phyloP scores from a whole-genome alignment of 2,113 vertebrate genomes.

The Heterochromis multidens region DNA sequence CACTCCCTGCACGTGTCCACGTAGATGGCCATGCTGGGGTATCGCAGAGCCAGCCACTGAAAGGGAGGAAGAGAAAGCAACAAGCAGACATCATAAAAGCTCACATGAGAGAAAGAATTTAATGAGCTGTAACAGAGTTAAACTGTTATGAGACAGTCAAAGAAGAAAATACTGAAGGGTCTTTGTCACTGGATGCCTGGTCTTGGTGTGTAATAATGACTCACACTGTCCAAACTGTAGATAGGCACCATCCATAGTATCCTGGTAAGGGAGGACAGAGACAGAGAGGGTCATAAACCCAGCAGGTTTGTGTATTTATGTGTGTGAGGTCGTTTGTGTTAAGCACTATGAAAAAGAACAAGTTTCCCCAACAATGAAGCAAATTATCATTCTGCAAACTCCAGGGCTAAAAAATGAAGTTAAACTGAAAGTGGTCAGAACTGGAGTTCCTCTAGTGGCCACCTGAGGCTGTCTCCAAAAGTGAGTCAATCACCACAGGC shows the following conservation, averaged over 20 bases:
- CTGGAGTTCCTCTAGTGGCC: too few relatives aligned
- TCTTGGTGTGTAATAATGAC: slow-evolving; percentile 56
- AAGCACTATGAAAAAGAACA: not conserved
- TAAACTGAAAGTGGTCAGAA: too few relatives aligned
- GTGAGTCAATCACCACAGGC: too few relatives aligned
- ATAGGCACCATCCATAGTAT: slow-evolving; percentile 99
- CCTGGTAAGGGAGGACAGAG: slow-evolving; percentile 68
- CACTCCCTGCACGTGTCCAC: slow-evolving; percentile 98
- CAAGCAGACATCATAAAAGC: not conserved
- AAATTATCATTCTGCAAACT: not conserved
- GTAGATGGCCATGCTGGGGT: slow-evolving; percentile 92
- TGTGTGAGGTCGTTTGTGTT: too few relatives aligned
- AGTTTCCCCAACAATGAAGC: not conserved
- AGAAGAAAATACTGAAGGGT: not conserved
- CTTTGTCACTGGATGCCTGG: not conserved
- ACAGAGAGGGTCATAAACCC: not conserved
- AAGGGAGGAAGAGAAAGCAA: not conserved
- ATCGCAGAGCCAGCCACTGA: slow-evolving; percentile 94
- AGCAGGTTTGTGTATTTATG: not conserved
- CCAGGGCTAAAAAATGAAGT: not conserved
- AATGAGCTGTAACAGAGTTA: not conserved
- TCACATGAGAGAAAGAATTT: not conserved
- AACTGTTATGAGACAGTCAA: not conserved
- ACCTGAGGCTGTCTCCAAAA: too few relatives aligned
- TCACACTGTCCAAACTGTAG: slow-evolving; percentile 98